These are phyloP conservation scores for Verasper variegatus DNA, from an alignment of 2,113 vertebrate species.

Conservation along the genomic window DNA sequence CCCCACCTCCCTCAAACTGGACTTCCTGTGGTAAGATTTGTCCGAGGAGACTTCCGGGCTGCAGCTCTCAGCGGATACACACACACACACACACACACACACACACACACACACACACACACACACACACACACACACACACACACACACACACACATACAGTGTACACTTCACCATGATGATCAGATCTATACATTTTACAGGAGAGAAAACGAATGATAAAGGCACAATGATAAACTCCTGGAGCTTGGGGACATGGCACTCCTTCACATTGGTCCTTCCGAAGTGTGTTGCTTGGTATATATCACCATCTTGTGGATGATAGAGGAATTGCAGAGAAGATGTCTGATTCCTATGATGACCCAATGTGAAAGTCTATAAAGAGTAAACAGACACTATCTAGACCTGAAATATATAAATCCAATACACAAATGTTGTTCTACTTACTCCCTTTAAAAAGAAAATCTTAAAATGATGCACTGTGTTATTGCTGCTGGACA, in stretches of 20 bases:
- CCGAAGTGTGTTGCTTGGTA: not conserved
- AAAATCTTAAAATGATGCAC: not conserved
- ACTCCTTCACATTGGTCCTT: not conserved
- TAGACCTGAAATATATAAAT: not conserved
- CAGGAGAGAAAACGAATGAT: constrained; percentile 18
- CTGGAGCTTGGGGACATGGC: not conserved
- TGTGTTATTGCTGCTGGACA: constrained; percentile 43
- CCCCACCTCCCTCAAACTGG: constrained; percentile 45
- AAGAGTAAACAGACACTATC: not conserved
- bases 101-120: not conserved
- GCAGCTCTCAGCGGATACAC: constrained; percentile 32
- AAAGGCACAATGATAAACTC: not conserved
- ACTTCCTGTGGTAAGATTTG: constrained; percentile 67
- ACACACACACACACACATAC: not conserved
- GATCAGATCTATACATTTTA: constrained; percentile 33
- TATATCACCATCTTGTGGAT: constrained; percentile 68
- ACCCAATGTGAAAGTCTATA: not conserved
- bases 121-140: not conserved
- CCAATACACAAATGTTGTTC: too few species aligned
- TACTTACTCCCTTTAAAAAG: too few species aligned
- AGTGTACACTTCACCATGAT: not conserved
- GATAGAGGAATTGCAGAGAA: not conserved
- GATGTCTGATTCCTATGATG: not conserved
- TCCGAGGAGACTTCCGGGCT: constrained; percentile 46
- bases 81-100: constrained; percentile 11